phyloP scores from a whole-genome alignment of 2,113 vertebrate genomes.

The Pipra filicauda region DNA sequence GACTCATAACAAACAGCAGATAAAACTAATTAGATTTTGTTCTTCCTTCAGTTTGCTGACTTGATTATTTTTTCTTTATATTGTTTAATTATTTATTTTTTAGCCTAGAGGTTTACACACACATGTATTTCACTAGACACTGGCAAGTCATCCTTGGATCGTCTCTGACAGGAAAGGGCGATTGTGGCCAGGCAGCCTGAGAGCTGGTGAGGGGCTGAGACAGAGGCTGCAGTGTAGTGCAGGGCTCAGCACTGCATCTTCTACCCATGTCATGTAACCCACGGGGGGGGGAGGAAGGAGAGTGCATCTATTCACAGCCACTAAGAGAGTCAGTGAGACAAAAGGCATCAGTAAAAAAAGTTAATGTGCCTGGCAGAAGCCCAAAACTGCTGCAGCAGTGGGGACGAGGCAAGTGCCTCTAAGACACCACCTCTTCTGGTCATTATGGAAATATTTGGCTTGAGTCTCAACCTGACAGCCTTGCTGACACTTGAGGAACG shows the following conservation, averaged over 20 bases:
- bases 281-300: background rate
- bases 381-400: background rate
- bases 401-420: background rate
- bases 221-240: conserved; percentile 67
- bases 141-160: conserved; percentile 31
- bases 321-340: conserved; percentile 33
- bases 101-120: conserved; percentile 23
- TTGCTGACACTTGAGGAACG: conserved; percentile 21
- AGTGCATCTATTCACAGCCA: background rate
- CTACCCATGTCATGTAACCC: conserved; percentile 5
- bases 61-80: conserved; percentile 63
- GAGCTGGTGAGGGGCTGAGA: background rate
- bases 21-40: conserved; percentile 35
- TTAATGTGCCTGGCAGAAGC: conserved; percentile 44
- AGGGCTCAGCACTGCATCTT: background rate
- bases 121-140: background rate
- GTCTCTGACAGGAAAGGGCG: conserved; percentile 44
- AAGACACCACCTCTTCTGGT: background rate
- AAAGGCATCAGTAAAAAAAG: conserved; percentile 50
- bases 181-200: background rate
- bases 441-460: conserved; percentile 30
- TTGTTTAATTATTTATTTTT: conserved; percentile 71
- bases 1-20: conserved; percentile 24
- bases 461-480: background rate
- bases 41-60: conserved; percentile 60